Evolutionary conservation across 2,113 vertebrate genomes (phyloP), one percentile per base, ranked within the genome.

Genomic region (Varanus salvator): DNA sequence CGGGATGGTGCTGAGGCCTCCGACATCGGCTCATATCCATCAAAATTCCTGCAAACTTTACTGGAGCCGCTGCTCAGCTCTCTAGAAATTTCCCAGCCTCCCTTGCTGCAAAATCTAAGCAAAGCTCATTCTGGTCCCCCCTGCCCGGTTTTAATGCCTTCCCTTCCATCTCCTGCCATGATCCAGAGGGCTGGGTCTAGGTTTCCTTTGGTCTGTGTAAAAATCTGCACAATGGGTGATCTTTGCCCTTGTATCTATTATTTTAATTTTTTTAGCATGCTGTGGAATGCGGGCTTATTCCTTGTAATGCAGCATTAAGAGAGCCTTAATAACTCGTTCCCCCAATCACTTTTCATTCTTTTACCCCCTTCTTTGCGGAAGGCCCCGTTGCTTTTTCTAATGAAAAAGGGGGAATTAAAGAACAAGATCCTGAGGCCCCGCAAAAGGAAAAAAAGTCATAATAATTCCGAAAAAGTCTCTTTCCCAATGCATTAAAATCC

Each of bases 261-360:
- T 89, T 82, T 68, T 72, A 68, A 38, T 50, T 50, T 72, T 80
- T 31, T 80, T 57, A 71, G 84, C 57, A 75, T n/a, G 38, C 90
- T 44, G 2, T 91, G 95, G 94, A 96, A 96, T 96, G 94, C 15
- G 81, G 91, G 92, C 91, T 95, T 95, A 93, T 90, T 31, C 0
- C 27, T 92, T 89, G 92, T 85, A 92, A 94, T 12, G 89, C 8
- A 1, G 84, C 69, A 50, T 90, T 92, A 2, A 60, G 90, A 91
- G 66, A 89, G 87, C 71, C 1, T 0, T 92, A 94, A 96, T 92
- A 96, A 95, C 83, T 91, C 90, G 86, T 71, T 93, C 25, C 85
- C 89, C 85, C 89, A 95, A 78, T 93, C 87, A 88, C 86, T 90
- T 87, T 14, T 15, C 25, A 17, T 31, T n/a, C 7, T 21, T 34